Evolutionary conservation across 2,113 vertebrate species (phyloP).

Genomic region (Gymnorhina tibicen): DNA sequence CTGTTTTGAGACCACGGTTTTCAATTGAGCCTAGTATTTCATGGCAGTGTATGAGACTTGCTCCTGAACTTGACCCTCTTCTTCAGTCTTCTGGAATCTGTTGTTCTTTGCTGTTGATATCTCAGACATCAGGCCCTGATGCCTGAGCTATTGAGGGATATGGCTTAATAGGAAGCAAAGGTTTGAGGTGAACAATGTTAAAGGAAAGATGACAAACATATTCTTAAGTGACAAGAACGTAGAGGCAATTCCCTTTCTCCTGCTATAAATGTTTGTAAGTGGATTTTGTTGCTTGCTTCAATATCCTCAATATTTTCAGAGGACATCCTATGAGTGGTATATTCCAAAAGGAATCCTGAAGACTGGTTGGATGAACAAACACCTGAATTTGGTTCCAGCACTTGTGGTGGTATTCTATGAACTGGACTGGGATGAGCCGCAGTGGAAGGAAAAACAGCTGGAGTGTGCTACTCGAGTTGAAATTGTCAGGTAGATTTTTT

Average conservation of each 20-base stretch:
- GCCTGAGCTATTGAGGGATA: background rate
- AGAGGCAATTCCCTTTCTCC: background rate
- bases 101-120: background rate
- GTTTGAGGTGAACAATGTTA: background rate
- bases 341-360: slow-evolving; percentile 98
- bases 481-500: slow-evolving; percentile 86
- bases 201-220: background rate
- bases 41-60: background rate
- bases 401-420: slow-evolving; percentile 97
- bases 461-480: slow-evolving; percentile 97
- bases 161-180: background rate
- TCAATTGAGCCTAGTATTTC: background rate
- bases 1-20: background rate
- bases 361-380: slow-evolving; percentile 99
- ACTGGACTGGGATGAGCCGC: slow-evolving; percentile 95
- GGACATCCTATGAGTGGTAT: slow-evolving; percentile 97
- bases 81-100: background rate
- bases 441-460: slow-evolving; percentile 97
- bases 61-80: background rate
- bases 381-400: slow-evolving; percentile 93
- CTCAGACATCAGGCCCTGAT: background rate
- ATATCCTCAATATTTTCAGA: slow-evolving; percentile 70
- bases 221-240: background rate
- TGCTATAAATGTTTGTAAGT: background rate
- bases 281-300: background rate